phyloP scores from a whole-genome alignment of 2,797 vertebrate genomes.

The Cetoscarus ocellatus region DNA sequence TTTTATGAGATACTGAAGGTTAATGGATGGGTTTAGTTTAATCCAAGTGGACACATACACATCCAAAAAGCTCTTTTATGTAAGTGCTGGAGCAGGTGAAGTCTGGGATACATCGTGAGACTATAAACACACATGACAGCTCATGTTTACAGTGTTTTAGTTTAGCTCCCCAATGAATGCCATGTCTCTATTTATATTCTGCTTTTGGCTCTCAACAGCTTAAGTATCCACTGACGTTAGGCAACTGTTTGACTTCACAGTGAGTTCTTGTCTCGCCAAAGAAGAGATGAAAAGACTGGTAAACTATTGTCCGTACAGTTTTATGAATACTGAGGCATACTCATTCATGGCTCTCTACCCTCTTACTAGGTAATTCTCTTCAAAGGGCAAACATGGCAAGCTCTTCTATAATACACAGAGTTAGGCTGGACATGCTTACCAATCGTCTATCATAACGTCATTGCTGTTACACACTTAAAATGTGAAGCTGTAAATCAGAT shows the following conservation, averaged over 20 bases:
- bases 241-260: not conserved
- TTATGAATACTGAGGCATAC: no score
- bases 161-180: not conserved
- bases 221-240: not conserved
- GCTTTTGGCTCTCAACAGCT: not conserved
- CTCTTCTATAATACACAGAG: no score
- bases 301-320: no score
- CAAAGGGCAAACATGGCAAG: no score
- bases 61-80: conserved; percentile 12
- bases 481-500: no score
- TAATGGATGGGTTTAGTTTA: conserved; percentile 24
- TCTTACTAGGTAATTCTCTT: no score
- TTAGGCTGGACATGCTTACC: no score
- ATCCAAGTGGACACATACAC: conserved; percentile 3
- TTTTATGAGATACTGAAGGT: conserved; percentile 17
- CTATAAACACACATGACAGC: conserved; percentile 1
- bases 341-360: no score
- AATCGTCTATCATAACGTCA: no score
- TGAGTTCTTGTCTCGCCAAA: not conserved
- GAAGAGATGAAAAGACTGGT: not conserved
- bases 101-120: not conserved
- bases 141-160: not conserved
- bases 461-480: no score
- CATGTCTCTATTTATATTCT: not conserved
- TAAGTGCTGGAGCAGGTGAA: conserved; percentile 9